These are phyloP conservation scores for Chromis chromis DNA, from an alignment of 2,797 vertebrate genomes.

Conservation along the genomic window DNA sequence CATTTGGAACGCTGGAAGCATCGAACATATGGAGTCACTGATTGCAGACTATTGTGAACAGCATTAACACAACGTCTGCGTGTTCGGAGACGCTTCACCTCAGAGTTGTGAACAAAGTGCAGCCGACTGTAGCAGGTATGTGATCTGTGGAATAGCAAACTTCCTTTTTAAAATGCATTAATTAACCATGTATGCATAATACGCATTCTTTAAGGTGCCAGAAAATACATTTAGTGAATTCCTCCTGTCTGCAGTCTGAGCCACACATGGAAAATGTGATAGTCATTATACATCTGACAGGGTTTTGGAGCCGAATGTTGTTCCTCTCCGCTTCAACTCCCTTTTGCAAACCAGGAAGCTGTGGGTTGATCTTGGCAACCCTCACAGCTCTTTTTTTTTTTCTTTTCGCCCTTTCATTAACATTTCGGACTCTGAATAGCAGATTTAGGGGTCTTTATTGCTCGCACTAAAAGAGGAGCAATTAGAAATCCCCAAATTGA, in stretches of 20 bases:
- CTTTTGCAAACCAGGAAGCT: slow-evolving; percentile 90
- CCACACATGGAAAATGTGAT: slow-evolving; percentile 85
- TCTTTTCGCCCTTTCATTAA: slow-evolving; percentile 86
- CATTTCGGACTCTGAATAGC: slow-evolving; percentile 86
- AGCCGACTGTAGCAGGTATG: slow-evolving; percentile 17
- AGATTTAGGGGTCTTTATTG: slow-evolving; percentile 87
- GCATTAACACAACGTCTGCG: background rate
- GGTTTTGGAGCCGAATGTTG: slow-evolving; percentile 81
- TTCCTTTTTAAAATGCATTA: slow-evolving; percentile 15
- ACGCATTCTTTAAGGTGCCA: slow-evolving; percentile 40
- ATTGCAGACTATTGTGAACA: background rate
- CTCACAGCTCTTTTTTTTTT: slow-evolving; percentile 82
- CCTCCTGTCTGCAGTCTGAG: slow-evolving; percentile 52
- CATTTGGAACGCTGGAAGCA: background rate
- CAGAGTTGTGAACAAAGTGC: slow-evolving; percentile 1
- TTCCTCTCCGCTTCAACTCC: slow-evolving; percentile 83
- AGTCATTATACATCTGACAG: slow-evolving; percentile 88
- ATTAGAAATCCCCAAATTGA: slow-evolving; percentile 87
- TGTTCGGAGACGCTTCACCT: background rate
- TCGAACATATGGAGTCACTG: slow-evolving; percentile 20
- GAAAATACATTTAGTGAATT: slow-evolving; percentile 55
- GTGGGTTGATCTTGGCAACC: slow-evolving; percentile 92
- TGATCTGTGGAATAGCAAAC: slow-evolving; percentile 43
- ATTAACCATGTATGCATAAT: slow-evolving; percentile 41
- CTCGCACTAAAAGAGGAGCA: slow-evolving; percentile 81